Base-by-base conservation (phyloP, 1,140 invertebrate species). In the Oreohelix idahoensis region DNA sequence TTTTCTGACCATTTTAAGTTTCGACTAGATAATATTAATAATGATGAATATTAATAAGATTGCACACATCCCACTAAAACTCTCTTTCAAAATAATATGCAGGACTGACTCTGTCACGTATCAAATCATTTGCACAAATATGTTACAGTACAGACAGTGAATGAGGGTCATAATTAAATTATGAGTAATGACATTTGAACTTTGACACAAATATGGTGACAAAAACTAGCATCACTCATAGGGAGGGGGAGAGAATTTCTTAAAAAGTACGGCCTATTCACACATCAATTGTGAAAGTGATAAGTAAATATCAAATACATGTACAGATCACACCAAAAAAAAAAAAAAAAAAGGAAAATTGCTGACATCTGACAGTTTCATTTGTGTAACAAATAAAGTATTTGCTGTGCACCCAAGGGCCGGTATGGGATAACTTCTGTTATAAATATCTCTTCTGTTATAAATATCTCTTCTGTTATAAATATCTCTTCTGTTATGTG, bases 11-110 rank as follows among this genome's bases (percentile, higher is more conserved):
- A 79, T 79, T 79, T 79, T 32, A 79, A 66, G 42, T 58, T 5
- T 79, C 23, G 42, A 79, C 77, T 79, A 79, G 77, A 79, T 79
- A 79, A 79, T 51, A 77, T 39, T 73, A 77, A n/a, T 79, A 49
- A 49, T 79, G 45, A 79, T 79, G 32, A 79, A 63, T 58, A 79
- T 45, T 76, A 51, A 76, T 79, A 79, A 39, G 58, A 79, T 42
- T 69, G 77, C 77, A 79, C 51, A 39, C 77, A 79, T 79, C 77
- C 63, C 77, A 76, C 36, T 76, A 51, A 73, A 76, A 76, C 74
- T 53, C 32, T 35, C 74, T 53, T 32, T n/a, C 74, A 45, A 51
- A 51, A 76, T 73, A 73, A 42, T 66, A 73, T 42, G 36, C 71
- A 73, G 71, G n/a, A 45, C 71, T 73, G 36, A 26, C 32, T 1